A percentile compares a stretch with the other conserved stretches of the same genome.
Evolutionary conservation across 1,140 invertebrate species (phyloP).

Genomic region (Caenorhabditis briggsae): DNA sequence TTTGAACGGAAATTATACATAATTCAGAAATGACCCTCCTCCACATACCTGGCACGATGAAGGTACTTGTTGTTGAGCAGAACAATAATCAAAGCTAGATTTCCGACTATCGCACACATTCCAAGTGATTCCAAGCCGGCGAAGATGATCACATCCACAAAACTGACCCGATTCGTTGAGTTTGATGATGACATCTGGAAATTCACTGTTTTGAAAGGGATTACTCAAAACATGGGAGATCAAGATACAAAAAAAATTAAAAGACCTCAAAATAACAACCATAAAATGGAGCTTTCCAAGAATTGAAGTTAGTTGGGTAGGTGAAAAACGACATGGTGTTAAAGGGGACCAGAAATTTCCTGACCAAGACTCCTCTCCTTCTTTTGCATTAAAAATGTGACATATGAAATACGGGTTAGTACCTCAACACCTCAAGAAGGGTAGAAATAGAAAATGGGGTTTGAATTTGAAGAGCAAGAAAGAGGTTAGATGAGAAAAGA

Average conservation of each 20-base stretch:
- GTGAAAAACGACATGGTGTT: conserved; percentile 38
- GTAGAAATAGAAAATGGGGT: conserved; percentile 7
- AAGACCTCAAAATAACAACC: not conserved
- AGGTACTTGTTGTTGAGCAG: conserved; percentile 74
- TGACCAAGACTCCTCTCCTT: conserved; percentile 9
- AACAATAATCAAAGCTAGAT: conserved; percentile 74
- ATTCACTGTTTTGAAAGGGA: not conserved
- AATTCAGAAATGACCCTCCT: not conserved
- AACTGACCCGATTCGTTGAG: conserved; percentile 45
- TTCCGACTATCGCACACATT: conserved; percentile 74
- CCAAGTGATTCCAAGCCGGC: conserved; percentile 72
- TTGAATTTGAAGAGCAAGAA: conserved; percentile 2
- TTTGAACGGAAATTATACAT: not conserved
- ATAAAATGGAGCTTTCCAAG: not conserved
- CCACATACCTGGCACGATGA: conserved; percentile 70
- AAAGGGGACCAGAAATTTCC: not conserved
- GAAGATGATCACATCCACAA: conserved; percentile 71
- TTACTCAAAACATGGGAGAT: not conserved
- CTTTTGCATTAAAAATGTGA: conserved; percentile 52
- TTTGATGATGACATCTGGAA: conserved; percentile 32
- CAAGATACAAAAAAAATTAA: not conserved
- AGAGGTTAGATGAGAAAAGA: not conserved
- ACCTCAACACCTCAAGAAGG: not conserved
- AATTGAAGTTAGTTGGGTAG: not conserved
- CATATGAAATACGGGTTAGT: conserved; percentile 44